Conservation (phyloP, 2,888 invertebrate species). For the Caenorhabditis imperialis region DNA sequence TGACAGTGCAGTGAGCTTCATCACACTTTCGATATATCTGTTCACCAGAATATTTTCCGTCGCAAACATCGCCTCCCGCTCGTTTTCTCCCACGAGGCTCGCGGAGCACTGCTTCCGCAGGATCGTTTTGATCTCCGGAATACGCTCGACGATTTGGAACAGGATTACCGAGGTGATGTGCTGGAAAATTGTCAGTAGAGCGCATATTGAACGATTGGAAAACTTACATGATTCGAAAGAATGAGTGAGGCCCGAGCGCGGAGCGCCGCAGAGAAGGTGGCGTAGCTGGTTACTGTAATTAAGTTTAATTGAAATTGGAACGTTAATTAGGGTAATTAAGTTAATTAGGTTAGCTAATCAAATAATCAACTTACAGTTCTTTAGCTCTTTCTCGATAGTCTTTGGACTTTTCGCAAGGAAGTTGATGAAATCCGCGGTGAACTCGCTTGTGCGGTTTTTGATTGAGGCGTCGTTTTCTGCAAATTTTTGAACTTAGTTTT, state of each 20-base stretch:
- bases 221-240: constrained; percentile 2
- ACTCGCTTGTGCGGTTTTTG: neutral
- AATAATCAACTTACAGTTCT: too few species aligned
- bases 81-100: neutral
- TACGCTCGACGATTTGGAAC: constrained; percentile 8
- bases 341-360: too few species aligned
- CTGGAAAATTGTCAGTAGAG: constrained; percentile 19
- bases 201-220: too few species aligned
- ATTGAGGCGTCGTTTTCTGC: neutral
- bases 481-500: too few species aligned
- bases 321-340: too few species aligned
- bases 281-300: constrained; percentile 12
- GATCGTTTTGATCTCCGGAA: neutral
- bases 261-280: neutral
- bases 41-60: constrained; percentile 6
- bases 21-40: constrained; percentile 9
- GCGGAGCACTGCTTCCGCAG: neutral
- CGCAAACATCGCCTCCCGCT: constrained; percentile 1
- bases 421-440: too few species aligned
- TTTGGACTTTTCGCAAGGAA: too few species aligned
- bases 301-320: neutral
- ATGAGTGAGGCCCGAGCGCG: constrained; percentile 1
- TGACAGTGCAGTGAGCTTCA: constrained; percentile 16
- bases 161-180: constrained; percentile 6
- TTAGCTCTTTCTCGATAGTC: too few species aligned